phyloP scores from a whole-genome alignment of 2,797 vertebrate genomes.

The Iguana delicatissima region DNA sequence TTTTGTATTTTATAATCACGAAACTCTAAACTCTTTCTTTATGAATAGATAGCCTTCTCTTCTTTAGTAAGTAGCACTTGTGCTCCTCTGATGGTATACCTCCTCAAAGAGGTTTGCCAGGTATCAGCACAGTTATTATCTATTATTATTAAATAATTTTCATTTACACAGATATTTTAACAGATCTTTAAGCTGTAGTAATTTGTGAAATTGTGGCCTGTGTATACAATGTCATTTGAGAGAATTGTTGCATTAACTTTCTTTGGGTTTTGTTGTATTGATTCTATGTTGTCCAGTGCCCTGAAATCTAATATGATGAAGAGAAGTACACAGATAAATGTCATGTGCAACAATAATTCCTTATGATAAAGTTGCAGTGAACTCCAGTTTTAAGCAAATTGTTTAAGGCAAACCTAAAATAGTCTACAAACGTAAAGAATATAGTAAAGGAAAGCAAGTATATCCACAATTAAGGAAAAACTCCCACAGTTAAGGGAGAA shows the following conservation, averaged over 20 bases:
- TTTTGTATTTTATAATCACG: neutral
- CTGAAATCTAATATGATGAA: neutral
- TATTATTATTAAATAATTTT: neutral
- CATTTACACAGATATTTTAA: neutral
- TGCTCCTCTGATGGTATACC: no score
- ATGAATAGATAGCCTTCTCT: neutral
- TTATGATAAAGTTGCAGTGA: neutral
- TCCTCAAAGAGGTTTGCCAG: neutral
- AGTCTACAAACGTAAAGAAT: no score
- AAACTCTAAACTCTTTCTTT: neutral
- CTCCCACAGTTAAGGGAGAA: no score
- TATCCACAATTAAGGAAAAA: no score
- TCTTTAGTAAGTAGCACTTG: neutral
- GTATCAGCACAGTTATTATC: neutral
- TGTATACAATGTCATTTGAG: no score
- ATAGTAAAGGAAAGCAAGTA: no score
- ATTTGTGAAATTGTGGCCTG: neutral
- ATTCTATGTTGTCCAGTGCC: neutral
- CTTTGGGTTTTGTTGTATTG: neutral
- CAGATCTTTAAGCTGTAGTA: neutral
- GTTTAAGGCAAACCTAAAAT: no score
- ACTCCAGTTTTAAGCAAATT: neutral
- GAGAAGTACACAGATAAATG: neutral
- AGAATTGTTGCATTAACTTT: neutral
- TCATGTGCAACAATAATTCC: neutral